These are phyloP conservation scores for Terebella lapidaria DNA, from an alignment of 2,888 invertebrate species.

Conservation along the genomic window DNA sequence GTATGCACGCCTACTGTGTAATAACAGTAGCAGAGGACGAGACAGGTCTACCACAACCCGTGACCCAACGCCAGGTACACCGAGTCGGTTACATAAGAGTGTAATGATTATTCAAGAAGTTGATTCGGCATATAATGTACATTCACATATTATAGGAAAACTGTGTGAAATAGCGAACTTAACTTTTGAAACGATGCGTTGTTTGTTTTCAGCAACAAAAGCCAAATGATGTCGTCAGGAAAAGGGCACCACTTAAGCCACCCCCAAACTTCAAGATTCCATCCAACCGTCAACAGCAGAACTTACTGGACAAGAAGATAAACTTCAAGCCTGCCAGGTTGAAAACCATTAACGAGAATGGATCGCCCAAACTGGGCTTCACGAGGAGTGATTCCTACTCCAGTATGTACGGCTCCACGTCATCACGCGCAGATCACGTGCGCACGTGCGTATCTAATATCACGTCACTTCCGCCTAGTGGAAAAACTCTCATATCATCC, in stretches of 20 bases:
- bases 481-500: background rate
- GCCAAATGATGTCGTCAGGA: no score
- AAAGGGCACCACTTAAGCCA: background rate
- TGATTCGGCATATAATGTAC: no score
- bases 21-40: slow-evolving; percentile 26
- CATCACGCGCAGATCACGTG: background rate
- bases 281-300: background rate
- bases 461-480: background rate
- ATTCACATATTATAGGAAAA: no score
- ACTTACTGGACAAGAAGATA: no score
- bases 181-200: no score
- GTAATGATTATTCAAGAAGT: no score
- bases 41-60: background rate
- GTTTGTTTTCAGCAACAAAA: no score
- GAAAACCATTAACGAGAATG: background rate
- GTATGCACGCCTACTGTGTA: slow-evolving; percentile 45
- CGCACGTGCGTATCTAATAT: background rate
- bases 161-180: no score
- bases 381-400: no score
- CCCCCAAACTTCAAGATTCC: background rate
- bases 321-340: background rate
- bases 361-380: background rate
- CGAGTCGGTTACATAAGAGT: no score
- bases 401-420: background rate
- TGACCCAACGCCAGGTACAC: no score